These are phyloP conservation scores for Indicator indicator DNA, from an alignment of 2,113 vertebrate species.

Conservation along the genomic window DNA sequence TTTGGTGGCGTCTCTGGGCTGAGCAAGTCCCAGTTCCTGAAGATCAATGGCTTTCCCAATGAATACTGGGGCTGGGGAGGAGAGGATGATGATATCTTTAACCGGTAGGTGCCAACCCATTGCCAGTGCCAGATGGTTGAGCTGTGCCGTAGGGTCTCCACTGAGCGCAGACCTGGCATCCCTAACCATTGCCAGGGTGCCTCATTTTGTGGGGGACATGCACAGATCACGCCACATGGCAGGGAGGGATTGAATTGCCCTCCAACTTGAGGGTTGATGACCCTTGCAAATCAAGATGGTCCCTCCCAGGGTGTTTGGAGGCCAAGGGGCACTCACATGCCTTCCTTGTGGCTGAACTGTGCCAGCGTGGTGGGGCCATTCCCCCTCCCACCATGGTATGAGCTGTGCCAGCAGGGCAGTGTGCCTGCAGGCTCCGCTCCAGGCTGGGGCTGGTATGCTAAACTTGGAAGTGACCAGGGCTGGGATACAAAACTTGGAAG, in stretches of 20 bases:
- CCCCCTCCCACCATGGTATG: accelerated
- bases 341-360: not conserved
- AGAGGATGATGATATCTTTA: conserved; percentile 99
- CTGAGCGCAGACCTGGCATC: accelerated
- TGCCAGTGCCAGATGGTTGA: accelerated
- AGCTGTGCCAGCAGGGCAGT: accelerated
- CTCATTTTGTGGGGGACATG: accelerated
- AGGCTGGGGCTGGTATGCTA: not conserved
- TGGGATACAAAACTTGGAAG: not conserved
- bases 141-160: not conserved
- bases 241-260: not conserved
- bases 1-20: conserved; percentile 97
- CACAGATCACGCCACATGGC: accelerated
- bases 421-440: not conserved
- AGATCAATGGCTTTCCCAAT: conserved; percentile 98
- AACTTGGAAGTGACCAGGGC: not conserved
- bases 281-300: not conserved
- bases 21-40: conserved; percentile 96
- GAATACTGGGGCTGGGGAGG: conserved; percentile 99
- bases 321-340: accelerated
- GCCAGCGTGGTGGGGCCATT: accelerated
- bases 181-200: accelerated
- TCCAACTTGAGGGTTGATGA: not conserved
- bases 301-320: not conserved
- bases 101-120: conserved; percentile 81